A percentile compares a stretch with the other conserved stretches of the same genome.
These are phyloP conservation scores for Chiloscyllium plagiosum DNA, from an alignment of 2,113 vertebrate species.

Conservation along the genomic window DNA sequence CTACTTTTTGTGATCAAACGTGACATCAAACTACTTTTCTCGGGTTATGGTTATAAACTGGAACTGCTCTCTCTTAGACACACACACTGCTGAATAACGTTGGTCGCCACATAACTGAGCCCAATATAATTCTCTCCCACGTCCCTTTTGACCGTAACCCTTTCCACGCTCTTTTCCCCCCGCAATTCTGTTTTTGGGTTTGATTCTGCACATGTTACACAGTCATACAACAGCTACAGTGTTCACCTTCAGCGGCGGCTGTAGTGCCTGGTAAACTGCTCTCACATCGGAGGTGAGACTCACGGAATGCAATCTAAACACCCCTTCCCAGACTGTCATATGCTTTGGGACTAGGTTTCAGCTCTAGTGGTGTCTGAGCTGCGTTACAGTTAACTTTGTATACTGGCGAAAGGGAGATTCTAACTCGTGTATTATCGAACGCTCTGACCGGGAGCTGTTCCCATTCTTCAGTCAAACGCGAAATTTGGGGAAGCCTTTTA, in stretches of 20 bases:
- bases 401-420: background rate
- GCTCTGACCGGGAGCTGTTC: background rate
- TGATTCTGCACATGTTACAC: background rate
- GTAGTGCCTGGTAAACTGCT: too few species aligned
- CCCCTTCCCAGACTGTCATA: background rate
- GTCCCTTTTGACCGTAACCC: conserved; percentile 7
- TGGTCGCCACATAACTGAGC: background rate
- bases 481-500: background rate
- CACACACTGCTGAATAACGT: background rate
- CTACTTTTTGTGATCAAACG: background rate
- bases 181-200: background rate
- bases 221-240: background rate
- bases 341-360: background rate
- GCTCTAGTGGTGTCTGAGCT: background rate
- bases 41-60: background rate
- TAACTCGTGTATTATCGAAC: background rate
- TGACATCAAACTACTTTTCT: conserved; percentile 1
- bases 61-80: background rate
- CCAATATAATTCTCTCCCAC: background rate
- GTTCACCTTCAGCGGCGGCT: too few species aligned
- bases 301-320: background rate
- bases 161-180: background rate
- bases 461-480: background rate
- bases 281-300: background rate
- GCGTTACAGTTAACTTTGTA: background rate